phyloP scores from a whole-genome alignment of 2,113 vertebrate species.

The Otis tarda region DNA sequence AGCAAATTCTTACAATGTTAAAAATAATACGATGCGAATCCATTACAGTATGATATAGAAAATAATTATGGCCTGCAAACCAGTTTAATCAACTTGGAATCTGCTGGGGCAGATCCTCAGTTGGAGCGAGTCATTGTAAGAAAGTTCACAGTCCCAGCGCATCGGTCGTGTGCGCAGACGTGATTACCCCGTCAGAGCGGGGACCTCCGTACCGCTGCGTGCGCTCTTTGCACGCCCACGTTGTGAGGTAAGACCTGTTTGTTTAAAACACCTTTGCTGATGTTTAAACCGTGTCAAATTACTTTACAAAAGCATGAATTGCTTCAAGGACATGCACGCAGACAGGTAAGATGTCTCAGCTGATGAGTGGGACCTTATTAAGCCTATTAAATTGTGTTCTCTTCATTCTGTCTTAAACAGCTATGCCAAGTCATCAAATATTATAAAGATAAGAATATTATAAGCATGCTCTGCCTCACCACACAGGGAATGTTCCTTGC shows the following conservation, averaged over 20 bases:
- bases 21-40: constrained; percentile 33
- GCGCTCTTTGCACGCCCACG: not conserved
- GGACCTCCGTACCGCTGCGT: too few species aligned
- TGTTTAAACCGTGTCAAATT: not conserved
- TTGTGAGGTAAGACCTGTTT: not conserved
- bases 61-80: constrained; percentile 56
- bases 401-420: not conserved
- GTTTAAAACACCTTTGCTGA: not conserved
- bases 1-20: constrained; percentile 63
- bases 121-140: not conserved
- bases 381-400: not conserved
- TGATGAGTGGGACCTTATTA: constrained; percentile 36
- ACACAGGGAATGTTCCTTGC: not conserved
- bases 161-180: not conserved
- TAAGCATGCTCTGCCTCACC: not conserved
- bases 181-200: not conserved
- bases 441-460: not conserved
- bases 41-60: constrained; percentile 49
- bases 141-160: not conserved
- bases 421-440: not conserved
- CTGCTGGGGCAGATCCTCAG: constrained; percentile 11
- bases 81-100: constrained; percentile 17
- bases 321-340: not conserved
- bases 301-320: not conserved
- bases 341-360: not conserved